phyloP scores from a whole-genome alignment of 2,113 vertebrate genomes.

The Himantopus leucocephalus region DNA sequence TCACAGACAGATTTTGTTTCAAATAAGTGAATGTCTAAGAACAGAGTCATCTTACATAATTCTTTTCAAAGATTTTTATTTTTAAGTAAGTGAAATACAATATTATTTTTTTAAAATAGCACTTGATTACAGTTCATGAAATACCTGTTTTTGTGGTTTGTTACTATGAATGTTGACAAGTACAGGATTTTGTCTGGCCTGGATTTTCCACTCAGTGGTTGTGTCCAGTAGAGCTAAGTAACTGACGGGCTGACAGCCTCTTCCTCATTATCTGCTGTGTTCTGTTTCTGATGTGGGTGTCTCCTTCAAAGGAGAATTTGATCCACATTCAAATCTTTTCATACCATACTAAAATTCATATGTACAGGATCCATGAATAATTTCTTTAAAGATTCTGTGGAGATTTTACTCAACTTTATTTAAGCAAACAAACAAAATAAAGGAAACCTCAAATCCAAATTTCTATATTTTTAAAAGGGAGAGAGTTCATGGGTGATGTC shows the following conservation, averaged over 20 bases:
- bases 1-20: neutral
- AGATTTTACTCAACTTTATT: neutral
- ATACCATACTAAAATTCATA: neutral
- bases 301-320: conserved; percentile 15
- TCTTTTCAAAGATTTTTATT: neutral
- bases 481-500: neutral
- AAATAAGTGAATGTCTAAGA: neutral
- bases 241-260: neutral
- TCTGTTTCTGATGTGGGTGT: neutral
- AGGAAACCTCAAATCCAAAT: neutral
- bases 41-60: neutral
- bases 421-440: neutral
- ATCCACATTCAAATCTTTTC: neutral
- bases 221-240: conserved; percentile 7
- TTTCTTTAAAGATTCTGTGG: neutral
- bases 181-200: neutral
- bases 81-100: neutral
- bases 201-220: conserved; percentile 21
- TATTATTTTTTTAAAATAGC: neutral
- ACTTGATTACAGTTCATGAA: neutral
- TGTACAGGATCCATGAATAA: neutral
- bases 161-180: neutral
- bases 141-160: neutral
- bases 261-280: neutral
- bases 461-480: neutral